Conservation (phyloP, 2,113 vertebrate species). For the Gorsachius goisagi region DNA sequence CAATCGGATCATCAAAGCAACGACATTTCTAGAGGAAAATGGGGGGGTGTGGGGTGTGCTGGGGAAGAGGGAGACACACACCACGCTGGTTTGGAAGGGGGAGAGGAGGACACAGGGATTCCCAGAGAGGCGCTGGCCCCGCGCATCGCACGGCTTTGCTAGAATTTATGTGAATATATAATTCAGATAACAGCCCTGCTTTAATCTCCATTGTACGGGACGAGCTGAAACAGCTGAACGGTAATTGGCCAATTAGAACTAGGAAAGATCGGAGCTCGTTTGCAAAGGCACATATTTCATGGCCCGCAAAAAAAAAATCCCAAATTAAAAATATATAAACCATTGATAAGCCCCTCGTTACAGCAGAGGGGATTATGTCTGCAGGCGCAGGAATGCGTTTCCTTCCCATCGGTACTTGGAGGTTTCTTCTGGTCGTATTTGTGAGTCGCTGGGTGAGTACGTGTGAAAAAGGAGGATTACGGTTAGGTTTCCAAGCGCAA, state of each 20-base stretch:
- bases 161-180: constrained; percentile 27
- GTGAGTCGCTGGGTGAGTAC: not conserved
- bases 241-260: not conserved
- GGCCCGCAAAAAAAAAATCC: not conserved
- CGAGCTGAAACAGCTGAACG: not conserved
- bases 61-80: not conserved
- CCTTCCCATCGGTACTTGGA: constrained; percentile 6
- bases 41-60: not conserved
- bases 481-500: not conserved
- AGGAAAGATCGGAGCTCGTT: not conserved
- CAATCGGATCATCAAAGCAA: constrained; percentile 75
- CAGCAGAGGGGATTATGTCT: not conserved
- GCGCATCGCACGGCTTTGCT: not conserved
- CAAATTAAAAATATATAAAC: constrained; percentile 34
- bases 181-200: constrained; percentile 3
- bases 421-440: not conserved
- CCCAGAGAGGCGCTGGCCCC: not conserved
- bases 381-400: constrained; percentile 18
- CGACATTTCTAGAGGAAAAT: constrained; percentile 46
- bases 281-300: not conserved
- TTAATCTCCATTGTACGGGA: not conserved
- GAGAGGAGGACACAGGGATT: not conserved
- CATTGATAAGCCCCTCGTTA: constrained; percentile 28
- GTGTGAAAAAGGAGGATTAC: constrained; percentile 22
- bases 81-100: not conserved